Conservation (phyloP, 2,113 vertebrate species). For the Thymallus thymallus region DNA sequence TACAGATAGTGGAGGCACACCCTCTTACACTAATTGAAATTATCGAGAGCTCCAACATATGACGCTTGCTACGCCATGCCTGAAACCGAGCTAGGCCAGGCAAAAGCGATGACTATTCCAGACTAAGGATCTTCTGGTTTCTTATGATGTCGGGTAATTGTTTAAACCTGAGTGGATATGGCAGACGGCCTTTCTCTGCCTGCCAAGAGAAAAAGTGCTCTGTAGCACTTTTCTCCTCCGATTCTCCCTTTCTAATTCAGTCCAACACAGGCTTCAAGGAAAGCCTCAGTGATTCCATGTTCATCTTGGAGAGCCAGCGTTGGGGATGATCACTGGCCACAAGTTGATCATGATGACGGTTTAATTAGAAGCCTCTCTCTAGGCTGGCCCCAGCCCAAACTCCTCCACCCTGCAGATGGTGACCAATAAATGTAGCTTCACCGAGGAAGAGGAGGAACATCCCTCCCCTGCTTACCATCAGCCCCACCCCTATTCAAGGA, state of each 20-base stretch:
- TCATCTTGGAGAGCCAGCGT: conserved; percentile 70
- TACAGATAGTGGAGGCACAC: conserved; percentile 67
- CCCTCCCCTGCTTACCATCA: conserved; percentile 56
- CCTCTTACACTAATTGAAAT: conserved; percentile 75
- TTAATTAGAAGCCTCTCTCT: conserved; percentile 83
- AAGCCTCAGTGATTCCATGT: conserved; percentile 72
- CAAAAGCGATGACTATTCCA: conserved; percentile 51
- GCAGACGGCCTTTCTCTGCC: conserved; percentile 55
- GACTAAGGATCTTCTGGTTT: conserved; percentile 58
- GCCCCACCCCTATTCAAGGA: conserved; percentile 67
- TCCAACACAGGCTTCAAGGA: conserved; percentile 62
- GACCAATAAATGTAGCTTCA: conserved; percentile 78
- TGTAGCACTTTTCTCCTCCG: conserved; percentile 66
- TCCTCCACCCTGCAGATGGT: conserved; percentile 81
- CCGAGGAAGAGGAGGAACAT: conserved; percentile 67
- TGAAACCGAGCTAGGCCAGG: conserved; percentile 38
- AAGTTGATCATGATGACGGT: conserved; percentile 81
- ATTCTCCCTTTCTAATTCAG: conserved; percentile 68
- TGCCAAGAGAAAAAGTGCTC: conserved; percentile 48
- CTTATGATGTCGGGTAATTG: conserved; percentile 75
- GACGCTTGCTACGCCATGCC: conserved; percentile 57
- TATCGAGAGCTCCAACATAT: conserved; percentile 68
- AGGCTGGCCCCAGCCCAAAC: conserved; percentile 72
- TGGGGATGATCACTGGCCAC: conserved; percentile 73
- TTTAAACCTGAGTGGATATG: conserved; percentile 79